Base-by-base conservation (phyloP, 1,140 invertebrate genomes). In the Bilobella aurantiaca region DNA sequence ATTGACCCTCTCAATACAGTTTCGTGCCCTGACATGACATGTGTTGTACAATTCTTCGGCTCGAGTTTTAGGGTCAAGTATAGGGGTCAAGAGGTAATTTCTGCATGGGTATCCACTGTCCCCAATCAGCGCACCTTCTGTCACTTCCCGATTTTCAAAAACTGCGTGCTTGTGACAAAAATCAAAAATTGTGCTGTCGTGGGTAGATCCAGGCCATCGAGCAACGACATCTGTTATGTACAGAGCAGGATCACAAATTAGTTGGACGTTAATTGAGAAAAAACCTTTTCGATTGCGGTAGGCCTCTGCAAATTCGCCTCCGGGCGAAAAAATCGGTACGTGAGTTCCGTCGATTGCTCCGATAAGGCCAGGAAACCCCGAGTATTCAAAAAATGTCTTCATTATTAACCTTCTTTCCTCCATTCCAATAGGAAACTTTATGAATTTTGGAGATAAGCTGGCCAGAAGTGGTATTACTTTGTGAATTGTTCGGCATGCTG, bases 321-420 rank as follows among this genome's bases (percentile, higher is more conserved):
- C 69, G 32, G 74, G 74, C 32, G 64, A 72, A 1, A 21, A 56
- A 32, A 74, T 75, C 16, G 29, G 34, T 1, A 75, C 53, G 42
- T 74, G 71, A 5, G 74, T 73, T 42, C 74, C 70, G 58, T 75
- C 74, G 34, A 75, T 72, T 29, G 63, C 67, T 3, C 72, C 72
- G 8, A 65, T 66, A 0, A 73, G 64, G 18, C 66, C 62, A 64
- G 63, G 63, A 58, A 65, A 59, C 1, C 63, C 56, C 5, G 21
- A 16, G 1, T 58, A 23, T n/a, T 61, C 34, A 53, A 3, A 31
- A 47, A 65, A 65, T 30, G 8, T 1, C 21, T 30, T 29, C 58
- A 58, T 65, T 1, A 53, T 56, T 47, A 8, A n/a, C 3, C 16
- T 21, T 21, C 37, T 5, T 21, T 42, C 53, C 30, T 21, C 63